Base-by-base conservation (phyloP, 2,797 vertebrate genomes). In the Xenopus petersii region DNA sequence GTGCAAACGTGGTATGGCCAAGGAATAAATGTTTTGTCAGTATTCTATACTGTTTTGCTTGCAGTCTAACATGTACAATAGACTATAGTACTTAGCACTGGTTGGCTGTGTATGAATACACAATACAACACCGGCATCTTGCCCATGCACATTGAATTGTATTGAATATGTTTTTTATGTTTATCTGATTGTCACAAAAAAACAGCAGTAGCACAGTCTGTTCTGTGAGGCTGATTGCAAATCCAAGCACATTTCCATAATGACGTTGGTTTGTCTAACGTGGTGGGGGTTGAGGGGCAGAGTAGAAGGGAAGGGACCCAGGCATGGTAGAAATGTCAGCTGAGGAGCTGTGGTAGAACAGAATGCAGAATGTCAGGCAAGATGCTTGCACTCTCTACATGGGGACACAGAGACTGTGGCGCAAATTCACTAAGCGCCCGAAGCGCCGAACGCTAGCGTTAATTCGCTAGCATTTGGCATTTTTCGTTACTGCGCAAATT, bases 211-310 rank as follows among this genome's bases (percentile, higher is more conserved):
- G 54, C 46, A 24, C 26, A 68, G n/a, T 16, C 66, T 24, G 24
- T 68, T 75, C 15, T 58, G 16, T 59, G 47, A 55, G 61, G 16
- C 66, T 75, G n/a, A 48, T 70, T 75, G 42, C 11, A 59, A 71
- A 61, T 49, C 63, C 30, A 10, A 51, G 63, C 75, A 76, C 55
- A 11, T 66, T 66, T 54, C n/a, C 42, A 65, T 76, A 60, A 71
- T 77, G 64, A 71, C 36, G 60, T 62, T 71, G 65, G 13, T 42
- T 66, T 67, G 58, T 60, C 46, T 76, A 67, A 71, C 56, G 12
- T 63, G 70, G 67, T 36, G 70, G 54, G 17, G 46, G 54, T 15
- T 51, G 42, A 30, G 64, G 66, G 63, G 54, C 17, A 12, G 62
- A 62, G 30, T 46, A 21, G 26, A 33, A 42, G 21, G 8, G 61